Base-by-base conservation (phyloP, 1,140 invertebrate genomes). In the Patella vulgata region DNA sequence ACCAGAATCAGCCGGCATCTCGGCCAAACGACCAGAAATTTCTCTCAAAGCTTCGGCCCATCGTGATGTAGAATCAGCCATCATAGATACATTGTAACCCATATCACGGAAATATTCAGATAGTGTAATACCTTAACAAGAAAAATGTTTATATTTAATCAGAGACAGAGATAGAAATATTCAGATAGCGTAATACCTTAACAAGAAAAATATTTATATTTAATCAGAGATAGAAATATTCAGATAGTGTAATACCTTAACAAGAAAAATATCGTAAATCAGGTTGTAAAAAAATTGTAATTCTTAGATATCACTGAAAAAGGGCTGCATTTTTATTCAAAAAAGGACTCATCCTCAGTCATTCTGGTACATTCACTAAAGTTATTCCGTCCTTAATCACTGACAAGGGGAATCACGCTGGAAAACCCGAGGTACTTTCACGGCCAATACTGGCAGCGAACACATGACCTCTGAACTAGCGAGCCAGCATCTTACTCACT, bases 71-170 rank as follows among this genome's bases (percentile, higher is more conserved):
- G 97, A 99, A 86, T 99, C 98, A 75, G 98, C 98, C 98, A 99
- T 99, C 98, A 99, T 99, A 58, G 97, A 97, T 28, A 99, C 97
- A 82, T 99, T 97, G 89, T 98, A 98, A 85, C 98, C 98, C 97
- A 99, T 99, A 84, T 99, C 96, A 77, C 89, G 85, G 86, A 98
- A 99, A 85, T 99, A 99, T 86, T 99, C 97, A 27, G 96, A 97
- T 2, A 99, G 85, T 0, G 97, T 99, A 82, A 99, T 99, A 82
- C 95, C 94, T 91, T 73, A n/a, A 68, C 30, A 33, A 54, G 11
- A 61, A 53, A 28, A 58, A 64, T 59, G 44, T n/a, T 27, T 17
- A n/a, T 11, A 36, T 31, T 21, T 9, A 9, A 47, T 47, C 21
- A 47, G 21, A 47, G 9, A 47, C 21, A n/a, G 86, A 98, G 9